Conservation (phyloP, 2,113 vertebrate genomes). For the Lycaon pictus region DNA sequence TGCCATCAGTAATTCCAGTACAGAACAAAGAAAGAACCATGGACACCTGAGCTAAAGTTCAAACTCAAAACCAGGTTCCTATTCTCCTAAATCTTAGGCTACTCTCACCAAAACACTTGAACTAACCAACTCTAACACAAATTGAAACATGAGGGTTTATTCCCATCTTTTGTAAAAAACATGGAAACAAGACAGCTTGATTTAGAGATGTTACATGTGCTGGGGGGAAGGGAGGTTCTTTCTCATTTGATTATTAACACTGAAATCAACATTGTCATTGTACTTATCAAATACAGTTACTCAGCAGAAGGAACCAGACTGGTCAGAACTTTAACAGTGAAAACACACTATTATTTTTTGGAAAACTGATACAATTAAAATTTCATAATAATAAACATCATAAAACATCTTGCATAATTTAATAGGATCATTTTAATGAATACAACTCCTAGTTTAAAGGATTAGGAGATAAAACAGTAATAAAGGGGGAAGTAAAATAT, state of each 20-base stretch:
- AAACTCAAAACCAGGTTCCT: neutral
- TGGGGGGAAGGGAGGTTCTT: neutral
- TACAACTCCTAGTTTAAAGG: conserved; percentile 29
- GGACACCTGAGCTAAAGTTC: neutral
- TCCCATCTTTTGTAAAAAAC: neutral
- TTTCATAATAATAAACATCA: neutral
- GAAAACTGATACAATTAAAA: conserved; percentile 51
- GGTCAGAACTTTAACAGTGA: neutral
- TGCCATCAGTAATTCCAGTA: neutral
- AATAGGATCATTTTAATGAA: conserved; percentile 20
- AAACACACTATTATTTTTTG: conserved; percentile 25
- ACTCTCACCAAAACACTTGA: neutral
- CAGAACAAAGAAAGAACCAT: neutral
- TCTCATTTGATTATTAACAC: neutral
- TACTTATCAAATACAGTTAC: conserved; percentile 43
- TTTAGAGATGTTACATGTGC: conserved; percentile 15
- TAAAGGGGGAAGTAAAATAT: neutral
- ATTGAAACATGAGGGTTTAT: neutral
- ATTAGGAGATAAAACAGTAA: conserved; percentile 33
- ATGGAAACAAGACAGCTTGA: neutral
- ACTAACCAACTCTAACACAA: neutral
- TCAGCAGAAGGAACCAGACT: neutral
- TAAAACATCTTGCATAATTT: conserved; percentile 20
- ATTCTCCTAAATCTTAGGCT: neutral
- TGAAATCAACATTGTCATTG: neutral